Conservation (phyloP, 2,888 invertebrate genomes). For the Sussaba pulchella region DNA sequence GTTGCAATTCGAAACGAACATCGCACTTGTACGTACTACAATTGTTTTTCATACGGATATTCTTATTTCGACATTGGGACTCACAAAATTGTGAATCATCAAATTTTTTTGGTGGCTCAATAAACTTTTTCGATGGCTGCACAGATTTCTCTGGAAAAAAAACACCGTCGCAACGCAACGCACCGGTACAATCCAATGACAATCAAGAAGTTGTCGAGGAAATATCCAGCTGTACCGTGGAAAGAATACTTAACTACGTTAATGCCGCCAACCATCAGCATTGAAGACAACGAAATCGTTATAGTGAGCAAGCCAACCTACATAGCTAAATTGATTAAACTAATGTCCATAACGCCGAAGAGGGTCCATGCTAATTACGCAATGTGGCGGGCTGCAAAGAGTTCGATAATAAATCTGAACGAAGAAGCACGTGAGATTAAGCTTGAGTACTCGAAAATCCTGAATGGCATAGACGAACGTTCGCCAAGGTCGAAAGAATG, state of each 20-base stretch:
- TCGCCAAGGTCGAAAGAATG: conserved; percentile 97
- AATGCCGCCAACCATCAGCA: conserved; percentile 87
- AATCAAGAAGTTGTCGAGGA: conserved; percentile 90
- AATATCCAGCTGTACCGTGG: conserved; percentile 93
- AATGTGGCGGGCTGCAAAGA: conserved; percentile 95
- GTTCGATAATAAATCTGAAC: conserved; percentile 92
- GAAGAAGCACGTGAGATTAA: conserved; percentile 92
- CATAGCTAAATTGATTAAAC: conserved; percentile 89
- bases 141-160: no score
- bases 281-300: conserved; percentile 90
- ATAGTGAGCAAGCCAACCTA: conserved; percentile 95
- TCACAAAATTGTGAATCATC: background rate
- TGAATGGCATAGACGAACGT: conserved; percentile 93
- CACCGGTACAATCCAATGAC: conserved; percentile 96
- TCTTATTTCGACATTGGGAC: no score
- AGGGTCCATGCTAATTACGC: conserved; percentile 94
- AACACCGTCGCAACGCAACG: no score
- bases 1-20: conserved; percentile 93
- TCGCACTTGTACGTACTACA: conserved; percentile 93
- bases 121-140: no score
- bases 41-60: background rate
- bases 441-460: conserved; percentile 91
- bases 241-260: conserved; percentile 93
- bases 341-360: conserved; percentile 86
- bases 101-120: background rate